Conservation (phyloP, 1,140 invertebrate species). For the Macrocentrus cingulum region DNA sequence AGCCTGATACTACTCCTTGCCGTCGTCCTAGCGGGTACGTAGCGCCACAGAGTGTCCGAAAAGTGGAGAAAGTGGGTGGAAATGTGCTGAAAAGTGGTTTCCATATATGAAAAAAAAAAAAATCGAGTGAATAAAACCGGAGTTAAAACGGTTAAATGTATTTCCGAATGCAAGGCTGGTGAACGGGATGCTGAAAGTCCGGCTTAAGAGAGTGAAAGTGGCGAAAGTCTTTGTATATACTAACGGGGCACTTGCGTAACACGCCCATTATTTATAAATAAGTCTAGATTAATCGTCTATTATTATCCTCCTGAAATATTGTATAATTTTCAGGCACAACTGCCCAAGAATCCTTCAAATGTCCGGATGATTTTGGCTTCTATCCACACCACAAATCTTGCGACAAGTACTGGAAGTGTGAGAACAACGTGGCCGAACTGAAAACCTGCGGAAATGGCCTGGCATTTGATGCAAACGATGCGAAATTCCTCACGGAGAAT, state of each 20-base stretch:
- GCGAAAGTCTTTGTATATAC: slow-evolving; percentile 18
- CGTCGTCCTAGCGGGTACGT: too few species aligned
- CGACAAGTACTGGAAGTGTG: slow-evolving; percentile 96
- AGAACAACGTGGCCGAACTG: slow-evolving; percentile 82
- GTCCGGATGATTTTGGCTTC: slow-evolving; percentile 92
- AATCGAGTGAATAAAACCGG: too few species aligned
- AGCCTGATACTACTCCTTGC: too few species aligned
- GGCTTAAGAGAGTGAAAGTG: slow-evolving; percentile 14
- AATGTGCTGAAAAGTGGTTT: too few species aligned
- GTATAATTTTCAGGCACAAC: slow-evolving; percentile 63
- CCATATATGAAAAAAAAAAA: too few species aligned
- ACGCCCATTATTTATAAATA: too few species aligned
- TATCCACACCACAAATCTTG: slow-evolving; percentile 87
- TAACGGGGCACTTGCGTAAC: too few species aligned
- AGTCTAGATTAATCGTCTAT: too few species aligned
- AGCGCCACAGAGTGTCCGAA: too few species aligned
- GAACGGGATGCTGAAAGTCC: slow-evolving; percentile 14
- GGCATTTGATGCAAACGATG: slow-evolving; percentile 86
- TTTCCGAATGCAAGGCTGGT: too few species aligned
- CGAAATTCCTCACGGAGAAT: slow-evolving; percentile 89
- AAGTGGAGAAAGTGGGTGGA: too few species aligned
- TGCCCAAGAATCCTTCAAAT: slow-evolving; percentile 83
- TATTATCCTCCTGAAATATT: background rate
- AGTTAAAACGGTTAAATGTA: too few species aligned
- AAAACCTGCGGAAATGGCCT: slow-evolving; percentile 94